Conservation (phyloP, 2,888 invertebrate genomes). For the Calameuta pallipes region DNA sequence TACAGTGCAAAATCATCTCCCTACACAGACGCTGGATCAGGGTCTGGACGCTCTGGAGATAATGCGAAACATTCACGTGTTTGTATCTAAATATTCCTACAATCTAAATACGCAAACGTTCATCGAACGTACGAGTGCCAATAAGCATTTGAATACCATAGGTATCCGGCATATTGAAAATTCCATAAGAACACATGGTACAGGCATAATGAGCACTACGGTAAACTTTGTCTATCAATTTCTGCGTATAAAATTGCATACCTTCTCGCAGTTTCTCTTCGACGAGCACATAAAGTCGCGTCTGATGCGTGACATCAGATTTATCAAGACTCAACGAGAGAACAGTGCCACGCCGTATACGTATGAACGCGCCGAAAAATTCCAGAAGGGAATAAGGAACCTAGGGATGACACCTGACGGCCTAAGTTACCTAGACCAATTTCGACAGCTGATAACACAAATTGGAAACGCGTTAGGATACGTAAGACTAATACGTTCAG, state of each 20-base stretch:
- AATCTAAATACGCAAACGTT: conserved; percentile 97
- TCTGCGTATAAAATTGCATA: conserved; percentile 90
- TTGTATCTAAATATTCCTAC: conserved; percentile 93
- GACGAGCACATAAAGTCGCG: conserved; percentile 98
- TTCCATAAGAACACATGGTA: conserved; percentile 96
- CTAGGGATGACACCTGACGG: conserved; percentile 86
- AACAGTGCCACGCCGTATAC: conserved; percentile 79
- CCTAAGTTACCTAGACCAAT: conserved; percentile 91
- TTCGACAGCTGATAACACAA: conserved; percentile 90
- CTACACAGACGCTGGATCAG: conserved; percentile 96
- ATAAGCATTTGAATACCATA: conserved; percentile 94
- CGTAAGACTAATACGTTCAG: conserved; percentile 92
- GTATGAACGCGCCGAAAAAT: conserved; percentile 92
- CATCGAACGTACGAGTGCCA: conserved; percentile 89
- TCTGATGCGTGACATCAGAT: conserved; percentile 87
- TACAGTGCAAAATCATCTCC: conserved; percentile 92
- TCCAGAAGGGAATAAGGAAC: conserved; percentile 90
- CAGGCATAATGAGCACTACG: conserved; percentile 95
- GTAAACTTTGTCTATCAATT: conserved; percentile 95
- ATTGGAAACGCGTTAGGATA: conserved; percentile 97
- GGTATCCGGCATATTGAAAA: conserved; percentile 96
- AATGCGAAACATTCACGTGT: conserved; percentile 95
- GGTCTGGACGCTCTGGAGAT: conserved; percentile 97
- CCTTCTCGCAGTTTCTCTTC: conserved; percentile 96
- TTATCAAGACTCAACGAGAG: conserved; percentile 76